Base-by-base conservation (phyloP, 2,113 vertebrate genomes). In the Cacatua alba region DNA sequence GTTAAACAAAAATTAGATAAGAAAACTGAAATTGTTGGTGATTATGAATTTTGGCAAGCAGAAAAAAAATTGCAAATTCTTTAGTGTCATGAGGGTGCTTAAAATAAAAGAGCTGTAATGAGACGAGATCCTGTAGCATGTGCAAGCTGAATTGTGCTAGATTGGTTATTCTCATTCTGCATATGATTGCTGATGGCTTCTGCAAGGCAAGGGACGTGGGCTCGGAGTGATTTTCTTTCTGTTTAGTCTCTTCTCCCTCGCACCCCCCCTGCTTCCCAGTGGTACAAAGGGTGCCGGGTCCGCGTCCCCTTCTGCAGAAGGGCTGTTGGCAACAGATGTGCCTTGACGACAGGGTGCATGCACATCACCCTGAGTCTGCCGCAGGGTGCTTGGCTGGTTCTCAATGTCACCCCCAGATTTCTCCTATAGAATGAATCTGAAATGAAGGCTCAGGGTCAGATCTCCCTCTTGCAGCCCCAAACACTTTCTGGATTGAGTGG, bases 21-120 rank as follows among this genome's bases (percentile, higher is more conserved):
- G 79, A 83, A 88, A 90, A 88, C 83, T 92, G 69, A 94, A 94
- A 90, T 89, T 71, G 95, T 95, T 84, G 79, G 95, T 94, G 95
- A 94, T 96, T 91, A 92, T 90, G 96, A 96, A 93, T 96, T 96
- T 95, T 95, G 94, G 95, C 94, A 96, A 92, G 95, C 86, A 80
- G 92, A n/a, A 94, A 81, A 92, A 95, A 92, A 94, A 82, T 90
- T 91, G 90, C 93, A 95, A 95, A 78, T 97, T 95, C 96, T 96
- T 95, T 93, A 96, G 95, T 96, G 95, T 97, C 86, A 81, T 86
- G 93, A 95, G 93, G 87, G 91, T 96, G 88, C 97, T 97, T 97
- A 91, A 95, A 96, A 97, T 97, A 96, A 97, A 97, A 97, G 97
- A 92, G 89, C 96, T 81, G 96, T 97, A 97, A 97, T 97, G 97